Evolutionary conservation across 2,113 vertebrate species (phyloP).

Genomic region (Rhinolophus sinicus): DNA sequence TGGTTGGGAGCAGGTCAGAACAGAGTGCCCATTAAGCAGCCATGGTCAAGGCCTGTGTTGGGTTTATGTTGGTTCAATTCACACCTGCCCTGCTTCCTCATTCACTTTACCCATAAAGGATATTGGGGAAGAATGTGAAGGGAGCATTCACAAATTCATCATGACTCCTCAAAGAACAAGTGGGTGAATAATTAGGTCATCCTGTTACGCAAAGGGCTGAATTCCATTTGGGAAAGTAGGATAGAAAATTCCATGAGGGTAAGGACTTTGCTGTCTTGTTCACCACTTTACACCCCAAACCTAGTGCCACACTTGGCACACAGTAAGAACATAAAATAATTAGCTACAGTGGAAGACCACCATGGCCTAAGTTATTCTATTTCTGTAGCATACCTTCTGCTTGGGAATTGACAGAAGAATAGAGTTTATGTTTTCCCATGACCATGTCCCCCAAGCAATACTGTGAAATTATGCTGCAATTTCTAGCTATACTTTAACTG

Average conservation of each 20-base stretch:
- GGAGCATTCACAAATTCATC: not conserved
- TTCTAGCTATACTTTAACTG: slow-evolving; percentile 60
- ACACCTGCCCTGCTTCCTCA: not conserved
- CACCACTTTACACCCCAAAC: not conserved
- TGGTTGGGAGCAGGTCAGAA: not conserved
- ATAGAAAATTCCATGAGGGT: not conserved
- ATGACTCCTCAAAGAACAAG: not conserved
- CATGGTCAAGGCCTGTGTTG: not conserved
- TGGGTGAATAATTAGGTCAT: not conserved
- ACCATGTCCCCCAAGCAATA: not conserved
- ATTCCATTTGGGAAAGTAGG: not conserved
- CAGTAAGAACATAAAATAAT: not conserved
- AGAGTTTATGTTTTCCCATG: not conserved
- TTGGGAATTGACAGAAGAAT: slow-evolving; percentile 12
- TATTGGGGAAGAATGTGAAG: not conserved
- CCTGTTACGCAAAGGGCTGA: not conserved
- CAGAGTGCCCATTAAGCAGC: not conserved
- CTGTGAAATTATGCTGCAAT: slow-evolving; percentile 40
- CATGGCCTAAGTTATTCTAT: not conserved
- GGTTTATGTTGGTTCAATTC: not conserved
- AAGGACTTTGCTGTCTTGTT: not conserved
- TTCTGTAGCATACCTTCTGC: not conserved
- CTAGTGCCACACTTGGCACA: too few species aligned
- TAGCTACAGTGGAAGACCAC: not conserved
- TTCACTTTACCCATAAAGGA: not conserved